phyloP scores from a whole-genome alignment of 2,888 invertebrate species.

The Sphecodes monilicornis region DNA sequence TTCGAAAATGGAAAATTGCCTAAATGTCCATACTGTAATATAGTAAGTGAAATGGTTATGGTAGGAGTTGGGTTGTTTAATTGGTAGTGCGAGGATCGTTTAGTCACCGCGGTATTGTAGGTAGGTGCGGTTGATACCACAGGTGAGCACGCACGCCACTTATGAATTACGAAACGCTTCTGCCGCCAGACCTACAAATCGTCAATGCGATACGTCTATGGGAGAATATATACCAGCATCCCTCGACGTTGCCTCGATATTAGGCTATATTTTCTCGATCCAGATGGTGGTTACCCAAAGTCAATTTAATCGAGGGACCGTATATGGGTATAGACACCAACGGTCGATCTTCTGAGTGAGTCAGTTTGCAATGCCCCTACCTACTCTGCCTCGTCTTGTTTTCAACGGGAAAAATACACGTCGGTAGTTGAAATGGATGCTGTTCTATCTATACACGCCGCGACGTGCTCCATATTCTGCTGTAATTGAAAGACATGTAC shows the following conservation, averaged over 20 bases:
- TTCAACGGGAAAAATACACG: slow-evolving; percentile 21
- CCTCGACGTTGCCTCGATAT: slow-evolving; percentile 62
- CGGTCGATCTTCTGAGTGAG: slow-evolving; percentile 63
- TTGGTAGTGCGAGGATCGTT: background rate
- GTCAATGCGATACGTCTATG: slow-evolving; percentile 55
- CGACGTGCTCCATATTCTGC: background rate
- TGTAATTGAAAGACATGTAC: slow-evolving; percentile 37
- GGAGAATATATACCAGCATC: slow-evolving; percentile 54
- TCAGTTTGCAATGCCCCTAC: slow-evolving; percentile 34
- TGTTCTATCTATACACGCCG: background rate
- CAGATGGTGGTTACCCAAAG: slow-evolving; percentile 69
- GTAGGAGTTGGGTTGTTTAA: background rate
- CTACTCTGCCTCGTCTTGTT: slow-evolving; percentile 36
- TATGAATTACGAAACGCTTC: slow-evolving; percentile 60
- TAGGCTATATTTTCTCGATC: slow-evolving; percentile 72
- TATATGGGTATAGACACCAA: slow-evolving; percentile 52
- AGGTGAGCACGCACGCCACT: slow-evolving; percentile 22
- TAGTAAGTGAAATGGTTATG: background rate
- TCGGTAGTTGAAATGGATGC: slow-evolving; percentile 23
- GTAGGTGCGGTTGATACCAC: background rate
- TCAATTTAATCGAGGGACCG: slow-evolving; percentile 71
- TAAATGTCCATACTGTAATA: background rate
- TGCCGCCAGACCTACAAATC: slow-evolving; percentile 50
- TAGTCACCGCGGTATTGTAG: background rate
- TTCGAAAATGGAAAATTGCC: background rate